phyloP scores from a whole-genome alignment of 1,140 invertebrate genomes.

The Diuraphis noxia region DNA sequence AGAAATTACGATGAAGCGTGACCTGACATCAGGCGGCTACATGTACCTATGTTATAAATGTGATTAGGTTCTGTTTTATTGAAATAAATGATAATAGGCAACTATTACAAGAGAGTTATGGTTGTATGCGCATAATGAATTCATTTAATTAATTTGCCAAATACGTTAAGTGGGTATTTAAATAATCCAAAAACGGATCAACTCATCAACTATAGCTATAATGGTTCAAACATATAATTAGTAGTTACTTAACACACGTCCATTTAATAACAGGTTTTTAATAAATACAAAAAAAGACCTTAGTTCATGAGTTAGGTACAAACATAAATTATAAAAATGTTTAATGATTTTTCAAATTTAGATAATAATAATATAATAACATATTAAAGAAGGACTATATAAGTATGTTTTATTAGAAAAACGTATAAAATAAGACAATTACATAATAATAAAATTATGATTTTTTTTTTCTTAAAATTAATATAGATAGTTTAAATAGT shows the following conservation, averaged over 20 bases:
- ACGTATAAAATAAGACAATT: background rate
- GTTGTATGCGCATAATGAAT: background rate
- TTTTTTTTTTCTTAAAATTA: background rate
- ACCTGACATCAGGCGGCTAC: background rate
- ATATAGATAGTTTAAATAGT: background rate
- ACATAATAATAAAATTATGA: background rate
- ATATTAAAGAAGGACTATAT: too few species aligned
- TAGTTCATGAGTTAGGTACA: background rate
- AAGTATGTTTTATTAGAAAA: background rate
- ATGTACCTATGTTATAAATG: background rate
- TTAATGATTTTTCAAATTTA: background rate
- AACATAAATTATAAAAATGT: background rate
- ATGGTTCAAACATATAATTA: background rate
- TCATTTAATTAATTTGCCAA: background rate
- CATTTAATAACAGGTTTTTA: background rate
- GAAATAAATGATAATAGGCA: constrained; percentile 7
- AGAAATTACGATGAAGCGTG: constrained; percentile 49
- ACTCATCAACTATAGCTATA: background rate
- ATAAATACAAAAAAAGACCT: background rate
- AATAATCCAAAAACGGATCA: background rate
- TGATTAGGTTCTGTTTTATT: constrained; percentile 34
- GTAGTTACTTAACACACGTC: background rate
- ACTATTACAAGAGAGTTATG: background rate
- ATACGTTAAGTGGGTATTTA: background rate
- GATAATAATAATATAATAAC: background rate